Conservation (phyloP, 2,888 invertebrate species). For the Schizaphis graminum region DNA sequence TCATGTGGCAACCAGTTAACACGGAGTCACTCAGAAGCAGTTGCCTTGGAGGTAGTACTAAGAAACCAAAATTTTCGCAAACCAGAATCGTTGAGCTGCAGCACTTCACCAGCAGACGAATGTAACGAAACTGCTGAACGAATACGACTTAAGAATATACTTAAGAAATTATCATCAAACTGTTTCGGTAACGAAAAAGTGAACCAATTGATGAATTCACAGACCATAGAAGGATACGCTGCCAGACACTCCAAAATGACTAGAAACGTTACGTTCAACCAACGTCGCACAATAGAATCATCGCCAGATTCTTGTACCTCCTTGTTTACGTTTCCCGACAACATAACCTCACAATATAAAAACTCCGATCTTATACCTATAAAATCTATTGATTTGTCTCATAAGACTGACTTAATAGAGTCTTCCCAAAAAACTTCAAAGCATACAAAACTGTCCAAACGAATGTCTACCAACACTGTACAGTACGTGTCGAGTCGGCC, state of each 20-base stretch:
- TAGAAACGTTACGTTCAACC: conserved; percentile 90
- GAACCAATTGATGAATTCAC: conserved; percentile 81
- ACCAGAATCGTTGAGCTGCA: background rate
- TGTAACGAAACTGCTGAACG: conserved; percentile 88
- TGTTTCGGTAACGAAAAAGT: conserved; percentile 43
- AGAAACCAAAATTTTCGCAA: conserved; percentile 53
- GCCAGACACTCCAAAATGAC: conserved; percentile 89
- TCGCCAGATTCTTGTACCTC: conserved; percentile 60
- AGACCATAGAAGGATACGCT: conserved; percentile 89
- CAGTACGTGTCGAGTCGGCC: background rate
- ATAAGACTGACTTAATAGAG: conserved; percentile 48
- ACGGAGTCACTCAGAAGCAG: conserved; percentile 85
- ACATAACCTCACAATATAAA: conserved; percentile 49
- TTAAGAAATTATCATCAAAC: conserved; percentile 85
- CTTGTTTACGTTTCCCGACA: conserved; percentile 29
- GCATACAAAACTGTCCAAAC: conserved; percentile 24
- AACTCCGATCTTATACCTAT: conserved; percentile 64
- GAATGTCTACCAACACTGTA: background rate
- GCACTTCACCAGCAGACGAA: conserved; percentile 73
- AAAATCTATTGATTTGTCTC: background rate
- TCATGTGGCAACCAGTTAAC: conserved; percentile 74
- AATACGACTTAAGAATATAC: conserved; percentile 85
- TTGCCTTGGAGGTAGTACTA: conserved; percentile 77
- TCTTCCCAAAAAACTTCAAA: conserved; percentile 40
- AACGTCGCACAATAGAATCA: conserved; percentile 78